phyloP scores from a whole-genome alignment of 1,140 invertebrate species.

The Eciton burchellii region DNA sequence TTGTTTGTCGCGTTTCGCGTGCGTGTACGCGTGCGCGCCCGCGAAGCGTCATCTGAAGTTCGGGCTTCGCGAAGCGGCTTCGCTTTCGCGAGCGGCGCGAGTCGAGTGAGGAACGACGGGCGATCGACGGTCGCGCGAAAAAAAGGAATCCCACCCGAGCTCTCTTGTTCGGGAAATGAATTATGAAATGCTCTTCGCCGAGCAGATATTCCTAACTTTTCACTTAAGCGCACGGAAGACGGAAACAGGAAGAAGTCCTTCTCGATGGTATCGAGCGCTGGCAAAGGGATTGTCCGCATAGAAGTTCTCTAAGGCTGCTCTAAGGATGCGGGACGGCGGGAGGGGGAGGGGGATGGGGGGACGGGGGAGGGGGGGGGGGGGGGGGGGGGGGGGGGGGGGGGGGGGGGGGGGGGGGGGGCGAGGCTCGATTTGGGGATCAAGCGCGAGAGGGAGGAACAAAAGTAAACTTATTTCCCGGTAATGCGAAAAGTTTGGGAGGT shows the following conservation, averaged over 20 bases:
- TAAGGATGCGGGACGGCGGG: conserved; percentile 13
- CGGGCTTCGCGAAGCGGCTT: neutral
- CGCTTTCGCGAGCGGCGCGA: conserved; percentile 7
- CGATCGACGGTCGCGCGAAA: neutral
- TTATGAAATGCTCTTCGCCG: conserved; percentile 40
- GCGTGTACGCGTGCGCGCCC: neutral
- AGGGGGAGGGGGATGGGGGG: neutral
- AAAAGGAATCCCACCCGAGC: neutral
- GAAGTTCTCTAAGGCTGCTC: conserved; percentile 42
- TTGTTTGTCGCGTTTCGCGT: neutral
- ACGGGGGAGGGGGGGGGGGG: neutral
- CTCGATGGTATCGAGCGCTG: conserved; percentile 31
- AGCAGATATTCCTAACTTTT: conserved; percentile 57
- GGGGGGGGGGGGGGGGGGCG: conserved; percentile 1
- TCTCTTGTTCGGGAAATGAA: conserved; percentile 45
- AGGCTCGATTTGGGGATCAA: conserved; percentile 57
- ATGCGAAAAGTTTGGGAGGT: conserved; percentile 70
- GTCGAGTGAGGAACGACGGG: neutral
- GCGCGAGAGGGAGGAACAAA: conserved; percentile 58
- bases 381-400: neutral
- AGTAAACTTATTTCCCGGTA: conserved; percentile 71
- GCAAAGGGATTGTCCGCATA: conserved; percentile 54
- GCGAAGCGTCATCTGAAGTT: neutral
- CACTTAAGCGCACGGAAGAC: conserved; percentile 48
- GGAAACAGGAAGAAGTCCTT: conserved; percentile 17